A percentile compares a stretch with the other conserved stretches of the same genome.
These are phyloP conservation scores for Agraylea sexmaculata DNA, from an alignment of 1,140 invertebrate species.

Conservation along the genomic window DNA sequence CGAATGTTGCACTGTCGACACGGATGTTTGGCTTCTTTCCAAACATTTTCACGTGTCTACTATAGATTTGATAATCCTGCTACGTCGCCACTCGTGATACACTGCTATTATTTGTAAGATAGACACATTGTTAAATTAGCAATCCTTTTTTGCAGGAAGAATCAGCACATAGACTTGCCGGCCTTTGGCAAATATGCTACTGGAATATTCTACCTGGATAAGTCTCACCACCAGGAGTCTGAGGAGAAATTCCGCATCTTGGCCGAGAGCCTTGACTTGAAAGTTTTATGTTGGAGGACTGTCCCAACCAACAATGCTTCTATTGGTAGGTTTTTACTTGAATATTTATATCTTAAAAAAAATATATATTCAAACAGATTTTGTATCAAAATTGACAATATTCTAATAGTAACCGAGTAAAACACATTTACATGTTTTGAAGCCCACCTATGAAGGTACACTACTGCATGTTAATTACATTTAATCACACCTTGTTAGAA, in stretches of 20 bases:
- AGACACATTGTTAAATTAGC: conserved; percentile 1
- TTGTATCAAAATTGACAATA: too few relatives aligned
- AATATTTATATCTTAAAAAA: too few relatives aligned
- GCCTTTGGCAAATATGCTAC: conserved; percentile 85
- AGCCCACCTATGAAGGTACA: too few relatives aligned
- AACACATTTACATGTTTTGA: too few relatives aligned
- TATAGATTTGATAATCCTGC: not conserved
- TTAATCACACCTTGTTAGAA: too few relatives aligned
- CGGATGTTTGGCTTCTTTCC: too few relatives aligned
- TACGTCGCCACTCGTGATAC: not conserved
- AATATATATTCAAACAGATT: too few relatives aligned
- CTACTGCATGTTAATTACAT: too few relatives aligned
- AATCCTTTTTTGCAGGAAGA: conserved; percentile 46
- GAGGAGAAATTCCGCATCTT: conserved; percentile 73
- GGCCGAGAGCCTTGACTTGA: conserved; percentile 67
- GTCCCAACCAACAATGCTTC: conserved; percentile 75
- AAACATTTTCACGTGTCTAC: not conserved
- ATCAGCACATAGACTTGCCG: conserved; percentile 71
- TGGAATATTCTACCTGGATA: conserved; percentile 88
- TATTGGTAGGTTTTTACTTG: conserved; percentile 71
- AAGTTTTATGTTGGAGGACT: conserved; percentile 82
- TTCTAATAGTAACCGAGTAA: too few relatives aligned
- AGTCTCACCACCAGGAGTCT: conserved; percentile 64
- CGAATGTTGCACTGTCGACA: too few relatives aligned
- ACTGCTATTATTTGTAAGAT: conserved; percentile 3